phyloP scores from a whole-genome alignment of 1,140 invertebrate genomes.

The Listronotus bonariensis region DNA sequence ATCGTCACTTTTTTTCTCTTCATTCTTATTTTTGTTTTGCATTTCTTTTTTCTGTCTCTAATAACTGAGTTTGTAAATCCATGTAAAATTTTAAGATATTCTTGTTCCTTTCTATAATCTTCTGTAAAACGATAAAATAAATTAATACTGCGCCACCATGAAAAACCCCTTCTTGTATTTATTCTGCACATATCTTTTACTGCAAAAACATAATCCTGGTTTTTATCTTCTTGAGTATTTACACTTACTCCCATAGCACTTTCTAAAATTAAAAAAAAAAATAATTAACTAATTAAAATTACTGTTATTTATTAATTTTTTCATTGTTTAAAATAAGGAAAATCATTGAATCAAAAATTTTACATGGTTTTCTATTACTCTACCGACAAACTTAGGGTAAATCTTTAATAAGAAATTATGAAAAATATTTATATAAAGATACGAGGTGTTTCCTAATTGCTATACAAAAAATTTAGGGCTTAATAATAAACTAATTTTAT shows the following conservation, averaged over 20 bases:
- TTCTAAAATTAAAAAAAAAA: slow-evolving; percentile 17
- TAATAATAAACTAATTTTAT: no score
- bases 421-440: no score
- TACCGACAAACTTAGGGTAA: no score
- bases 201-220: slow-evolving; percentile 11
- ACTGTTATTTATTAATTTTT: no score
- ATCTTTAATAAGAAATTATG: no score
- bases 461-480: no score
- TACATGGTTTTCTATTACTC: no score
- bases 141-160: not conserved
- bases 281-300: no score
- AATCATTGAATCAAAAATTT: no score
- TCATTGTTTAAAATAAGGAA: no score
- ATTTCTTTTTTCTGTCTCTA: slow-evolving; percentile 49
- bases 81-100: slow-evolving; percentile 60
- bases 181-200: slow-evolving; percentile 15
- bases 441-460: no score
- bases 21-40: slow-evolving; percentile 11
- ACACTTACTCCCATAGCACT: slow-evolving; percentile 24
- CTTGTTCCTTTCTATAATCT: slow-evolving; percentile 39
- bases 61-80: slow-evolving; percentile 57
- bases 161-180: slow-evolving; percentile 1
- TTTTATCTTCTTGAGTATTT: slow-evolving; percentile 9
- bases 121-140: slow-evolving; percentile 8
- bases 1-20: slow-evolving; percentile 36